phyloP scores from a whole-genome alignment of 2,797 vertebrate species.

The Protonibea diacanthus region DNA sequence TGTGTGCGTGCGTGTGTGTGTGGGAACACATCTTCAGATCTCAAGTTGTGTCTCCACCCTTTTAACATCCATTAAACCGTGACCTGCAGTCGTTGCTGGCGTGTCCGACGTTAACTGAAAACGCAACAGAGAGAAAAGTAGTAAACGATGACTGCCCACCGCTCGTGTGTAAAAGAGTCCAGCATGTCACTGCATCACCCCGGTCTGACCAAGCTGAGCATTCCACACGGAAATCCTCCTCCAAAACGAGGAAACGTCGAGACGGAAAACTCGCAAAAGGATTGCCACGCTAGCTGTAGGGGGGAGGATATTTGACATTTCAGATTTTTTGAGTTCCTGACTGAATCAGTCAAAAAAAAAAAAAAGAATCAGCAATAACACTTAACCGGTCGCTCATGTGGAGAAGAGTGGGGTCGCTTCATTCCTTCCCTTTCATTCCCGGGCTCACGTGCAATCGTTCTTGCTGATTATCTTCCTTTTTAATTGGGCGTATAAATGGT shows the following conservation, averaged over 20 bases:
- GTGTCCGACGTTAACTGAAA: conserved; percentile 29
- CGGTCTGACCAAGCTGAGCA: conserved; percentile 77
- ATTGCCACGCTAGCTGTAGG: conserved; percentile 29
- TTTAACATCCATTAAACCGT: conserved; percentile 53
- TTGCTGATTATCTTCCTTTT: conserved; percentile 71
- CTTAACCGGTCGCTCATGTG: conserved; percentile 70
- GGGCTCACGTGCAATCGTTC: conserved; percentile 95
- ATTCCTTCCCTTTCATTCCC: conserved; percentile 86
- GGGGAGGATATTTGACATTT: conserved; percentile 46
- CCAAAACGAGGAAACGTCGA: conserved; percentile 64
- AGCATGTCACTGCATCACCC: conserved; percentile 62
- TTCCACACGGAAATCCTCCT: conserved; percentile 58
- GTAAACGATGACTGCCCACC: conserved; percentile 32
- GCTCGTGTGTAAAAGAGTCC: conserved; percentile 37
- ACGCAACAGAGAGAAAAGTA: conserved; percentile 21
- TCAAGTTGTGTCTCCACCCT: conserved; percentile 39
- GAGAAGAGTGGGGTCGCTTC: conserved; percentile 80
- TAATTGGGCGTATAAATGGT: conserved; percentile 39
- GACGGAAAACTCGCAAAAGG: not conserved
- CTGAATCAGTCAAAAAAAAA: conserved; percentile 75
- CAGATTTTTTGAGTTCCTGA: conserved; percentile 65
- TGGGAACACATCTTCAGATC: conserved; percentile 35
- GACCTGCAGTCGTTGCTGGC: conserved; percentile 44
- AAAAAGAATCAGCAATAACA: conserved; percentile 94
- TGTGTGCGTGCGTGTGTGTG: conserved; percentile 32